Conservation (phyloP, 2,797 vertebrate species). For the Fringilla coelebs region DNA sequence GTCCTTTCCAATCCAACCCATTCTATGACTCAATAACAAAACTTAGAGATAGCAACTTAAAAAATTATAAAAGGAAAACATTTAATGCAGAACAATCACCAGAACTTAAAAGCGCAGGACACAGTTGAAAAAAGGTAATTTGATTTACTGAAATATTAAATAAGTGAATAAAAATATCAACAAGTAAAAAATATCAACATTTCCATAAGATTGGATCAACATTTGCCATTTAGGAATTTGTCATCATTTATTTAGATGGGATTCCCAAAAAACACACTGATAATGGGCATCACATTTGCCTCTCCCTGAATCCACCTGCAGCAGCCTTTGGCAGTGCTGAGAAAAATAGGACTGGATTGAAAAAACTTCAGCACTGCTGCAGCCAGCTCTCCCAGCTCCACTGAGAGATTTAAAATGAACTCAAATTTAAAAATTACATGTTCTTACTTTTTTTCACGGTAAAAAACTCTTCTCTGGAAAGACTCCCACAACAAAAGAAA, state of each 20-base stretch:
- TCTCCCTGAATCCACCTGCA: not conserved
- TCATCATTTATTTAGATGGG: not conserved
- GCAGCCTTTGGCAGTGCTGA: not conserved
- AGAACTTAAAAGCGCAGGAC: not conserved
- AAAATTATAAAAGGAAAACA: not conserved
- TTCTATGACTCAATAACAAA: not conserved
- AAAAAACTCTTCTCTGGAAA: not conserved
- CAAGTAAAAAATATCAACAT: not conserved
- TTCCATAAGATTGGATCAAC: not conserved
- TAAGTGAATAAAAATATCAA: not conserved
- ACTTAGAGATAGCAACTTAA: not conserved
- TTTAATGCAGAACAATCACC: not conserved
- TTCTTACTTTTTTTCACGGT: not conserved
- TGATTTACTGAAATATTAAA: not conserved
- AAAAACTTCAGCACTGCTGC: not conserved
- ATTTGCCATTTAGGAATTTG: not conserved
- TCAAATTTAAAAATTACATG: not conserved
- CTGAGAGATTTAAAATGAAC: not conserved
- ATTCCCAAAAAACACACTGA: not conserved
- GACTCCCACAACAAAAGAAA: not conserved
- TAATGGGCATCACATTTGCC: not conserved
- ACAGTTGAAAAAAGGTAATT: not conserved
- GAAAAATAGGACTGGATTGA: accelerated
- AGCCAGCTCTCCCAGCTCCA: not conserved
- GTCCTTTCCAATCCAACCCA: not conserved